These are phyloP conservation scores for Callorhinus ursinus DNA, from an alignment of 2,113 vertebrate genomes.

Conservation along the genomic window DNA sequence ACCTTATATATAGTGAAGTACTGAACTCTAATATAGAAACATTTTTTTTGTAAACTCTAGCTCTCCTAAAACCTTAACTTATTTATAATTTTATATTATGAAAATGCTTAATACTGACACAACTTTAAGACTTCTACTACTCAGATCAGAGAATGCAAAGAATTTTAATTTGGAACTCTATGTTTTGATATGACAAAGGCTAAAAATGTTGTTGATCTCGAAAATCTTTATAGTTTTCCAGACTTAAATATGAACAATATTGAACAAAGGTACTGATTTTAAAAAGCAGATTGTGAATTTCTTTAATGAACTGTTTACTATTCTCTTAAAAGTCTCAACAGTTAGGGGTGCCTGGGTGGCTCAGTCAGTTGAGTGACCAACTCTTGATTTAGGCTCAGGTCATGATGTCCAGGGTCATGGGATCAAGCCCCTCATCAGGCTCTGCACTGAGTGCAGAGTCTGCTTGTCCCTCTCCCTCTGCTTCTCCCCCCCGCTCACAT, in stretches of 20 bases:
- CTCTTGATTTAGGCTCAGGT: not conserved
- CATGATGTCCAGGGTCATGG: too few species aligned
- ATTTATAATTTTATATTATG: not conserved
- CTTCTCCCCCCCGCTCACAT: too few species aligned
- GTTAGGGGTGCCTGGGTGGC: not conserved
- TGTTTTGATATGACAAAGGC: conserved; percentile 43
- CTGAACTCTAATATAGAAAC: not conserved
- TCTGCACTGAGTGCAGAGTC: too few species aligned
- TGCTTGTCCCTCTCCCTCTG: too few species aligned
- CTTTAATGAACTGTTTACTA: not conserved
- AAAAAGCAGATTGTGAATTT: conserved; percentile 22
- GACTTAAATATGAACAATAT: conserved; percentile 44
- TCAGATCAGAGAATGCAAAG: not conserved
- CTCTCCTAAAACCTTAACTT: not conserved
- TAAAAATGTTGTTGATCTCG: conserved; percentile 25
- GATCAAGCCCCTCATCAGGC: too few species aligned
- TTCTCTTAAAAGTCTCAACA: conserved; percentile 25
- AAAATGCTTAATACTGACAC: conserved; percentile 21
- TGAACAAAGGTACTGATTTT: not conserved
- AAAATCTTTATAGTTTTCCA: conserved; percentile 44
- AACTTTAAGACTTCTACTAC: conserved; percentile 25
- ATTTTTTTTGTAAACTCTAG: conserved; percentile 2
- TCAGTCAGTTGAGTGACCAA: not conserved
- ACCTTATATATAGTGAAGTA: not conserved
- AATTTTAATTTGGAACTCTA: conserved; percentile 45